A percentile compares a stretch with the other conserved stretches of the same genome.
Conservation (phyloP, 2,113 vertebrate genomes). For the Rana temporaria region DNA sequence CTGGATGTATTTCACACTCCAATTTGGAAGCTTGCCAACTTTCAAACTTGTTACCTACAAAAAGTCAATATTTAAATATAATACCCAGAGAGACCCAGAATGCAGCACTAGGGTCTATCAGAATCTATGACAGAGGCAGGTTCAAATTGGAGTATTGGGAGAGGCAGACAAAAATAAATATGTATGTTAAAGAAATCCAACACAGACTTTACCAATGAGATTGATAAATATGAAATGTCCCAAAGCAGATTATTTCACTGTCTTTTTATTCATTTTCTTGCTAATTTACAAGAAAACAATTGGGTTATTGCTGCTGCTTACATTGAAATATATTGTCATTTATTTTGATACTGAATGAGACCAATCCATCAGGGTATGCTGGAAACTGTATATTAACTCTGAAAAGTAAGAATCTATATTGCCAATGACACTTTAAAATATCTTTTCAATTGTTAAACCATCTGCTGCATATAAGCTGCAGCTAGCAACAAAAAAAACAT, state of each 20-base stretch:
- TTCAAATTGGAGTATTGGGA: too few species aligned
- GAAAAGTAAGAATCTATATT: constrained; percentile 27
- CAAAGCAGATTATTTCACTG: not conserved
- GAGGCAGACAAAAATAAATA: too few species aligned
- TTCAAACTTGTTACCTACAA: too few species aligned
- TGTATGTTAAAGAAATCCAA: too few species aligned
- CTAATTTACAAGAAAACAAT: not conserved
- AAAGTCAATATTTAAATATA: too few species aligned
- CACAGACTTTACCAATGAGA: too few species aligned
- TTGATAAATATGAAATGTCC: too few species aligned
- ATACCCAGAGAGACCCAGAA: too few species aligned
- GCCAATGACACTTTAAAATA: constrained; percentile 23
- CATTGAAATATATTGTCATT: not conserved
- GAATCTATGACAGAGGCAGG: too few species aligned
- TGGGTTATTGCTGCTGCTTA: not conserved
- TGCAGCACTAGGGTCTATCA: too few species aligned
- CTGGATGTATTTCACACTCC: too few species aligned
- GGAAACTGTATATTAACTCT: not conserved
- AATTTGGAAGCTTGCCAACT: too few species aligned
- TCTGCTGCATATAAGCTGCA: constrained; percentile 22
- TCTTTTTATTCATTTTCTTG: not conserved
- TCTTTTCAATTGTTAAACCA: constrained; percentile 16
- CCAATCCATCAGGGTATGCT: not conserved
- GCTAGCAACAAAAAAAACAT: not conserved
- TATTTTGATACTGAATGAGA: not conserved